phyloP scores from a whole-genome alignment of 2,113 vertebrate genomes.

The Trochalopteron elliotii region DNA sequence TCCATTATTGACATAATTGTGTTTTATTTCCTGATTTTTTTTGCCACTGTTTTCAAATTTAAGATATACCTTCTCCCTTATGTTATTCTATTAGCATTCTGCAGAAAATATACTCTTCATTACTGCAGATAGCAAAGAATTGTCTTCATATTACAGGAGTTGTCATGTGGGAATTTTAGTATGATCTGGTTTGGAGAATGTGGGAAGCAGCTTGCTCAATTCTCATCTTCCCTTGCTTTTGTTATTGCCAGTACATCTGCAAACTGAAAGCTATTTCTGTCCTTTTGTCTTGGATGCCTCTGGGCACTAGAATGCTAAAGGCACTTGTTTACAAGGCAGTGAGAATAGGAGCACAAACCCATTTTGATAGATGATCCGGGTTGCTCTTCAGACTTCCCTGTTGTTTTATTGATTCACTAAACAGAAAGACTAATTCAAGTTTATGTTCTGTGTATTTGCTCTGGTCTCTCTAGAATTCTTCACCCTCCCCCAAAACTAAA shows the following conservation, averaged over 20 bases:
- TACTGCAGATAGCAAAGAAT: slow-evolving; percentile 38
- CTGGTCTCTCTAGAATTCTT: slow-evolving; percentile 54
- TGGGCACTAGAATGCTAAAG: slow-evolving; percentile 36
- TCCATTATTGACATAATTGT: background rate
- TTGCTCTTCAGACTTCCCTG: slow-evolving; percentile 55
- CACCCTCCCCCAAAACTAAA: slow-evolving; percentile 44
- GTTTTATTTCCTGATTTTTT: background rate
- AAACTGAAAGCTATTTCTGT: slow-evolving; percentile 39
- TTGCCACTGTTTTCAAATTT: background rate
- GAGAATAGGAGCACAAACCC: slow-evolving; percentile 55
- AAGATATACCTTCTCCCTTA: background rate
- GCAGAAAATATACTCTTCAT: slow-evolving; percentile 23
- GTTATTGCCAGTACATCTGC: slow-evolving; percentile 2
- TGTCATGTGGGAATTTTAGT: slow-evolving; percentile 59
- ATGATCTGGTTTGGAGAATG: slow-evolving; percentile 41
- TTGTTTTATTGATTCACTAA: slow-evolving; percentile 75
- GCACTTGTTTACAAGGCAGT: slow-evolving; percentile 34
- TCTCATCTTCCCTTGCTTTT: slow-evolving; percentile 26
- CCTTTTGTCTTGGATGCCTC: slow-evolving; percentile 55
- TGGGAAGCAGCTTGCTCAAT: slow-evolving; percentile 18
- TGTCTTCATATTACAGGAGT: slow-evolving; percentile 37
- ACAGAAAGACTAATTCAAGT: slow-evolving; percentile 72
- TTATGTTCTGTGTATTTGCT: slow-evolving; percentile 65
- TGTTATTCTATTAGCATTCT: slow-evolving; percentile 42
- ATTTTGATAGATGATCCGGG: slow-evolving; percentile 58